Evolutionary conservation across 1,140 invertebrate species (phyloP), one percentile per base, ranked within the genome.

Genomic region (Acyrthosiphon pisum): DNA sequence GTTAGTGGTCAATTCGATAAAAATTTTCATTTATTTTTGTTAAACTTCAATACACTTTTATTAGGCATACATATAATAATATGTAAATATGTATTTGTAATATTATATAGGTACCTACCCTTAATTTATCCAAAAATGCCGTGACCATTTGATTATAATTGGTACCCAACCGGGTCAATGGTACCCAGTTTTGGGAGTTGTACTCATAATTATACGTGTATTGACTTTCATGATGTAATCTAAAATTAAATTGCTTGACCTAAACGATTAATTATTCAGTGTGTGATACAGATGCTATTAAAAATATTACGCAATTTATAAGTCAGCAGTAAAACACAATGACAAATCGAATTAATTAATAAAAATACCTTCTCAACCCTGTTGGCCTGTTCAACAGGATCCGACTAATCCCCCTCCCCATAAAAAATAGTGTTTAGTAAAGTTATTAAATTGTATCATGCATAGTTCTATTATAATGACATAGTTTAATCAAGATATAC

Each of bases 71-170:
- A 68, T 48, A 35, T 91, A 91, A 91, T 91, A 83, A 48, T 91
- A 83, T 91, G 68, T 91, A 91, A 91, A 91, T 91, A 91, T 50
- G 46, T 91, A 60, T 91, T 76, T 68, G 41, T 46, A 48, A 44
- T 91, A 91, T 81, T 35, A 91, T 91, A 91, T 76, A n/a, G 60
- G 60, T 76, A n/a, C 60, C 60, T 76, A 35, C 20, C 41, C 60
- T 50, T 81, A 81, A 81, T 56, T 68, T 81, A 91, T 46, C 68
- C 90, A 41, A 92, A 92, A 92, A 83, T 81, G 68, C n/a, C 76
- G 60, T 92, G 91, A 92, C 91, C 68, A 46, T 92, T 91, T 92
- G 44, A 48, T 92, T 92, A 92, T 92, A 92, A 92, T 92, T 92
- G 76, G 68, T 92, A 92, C 41, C n/a, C n/a, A 84, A 20, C 44